Percentiles rank a stretch among this genome's conserved stretches.
Evolutionary conservation across 1,140 invertebrate genomes (phyloP).

Genomic region (Cydia amplana): DNA sequence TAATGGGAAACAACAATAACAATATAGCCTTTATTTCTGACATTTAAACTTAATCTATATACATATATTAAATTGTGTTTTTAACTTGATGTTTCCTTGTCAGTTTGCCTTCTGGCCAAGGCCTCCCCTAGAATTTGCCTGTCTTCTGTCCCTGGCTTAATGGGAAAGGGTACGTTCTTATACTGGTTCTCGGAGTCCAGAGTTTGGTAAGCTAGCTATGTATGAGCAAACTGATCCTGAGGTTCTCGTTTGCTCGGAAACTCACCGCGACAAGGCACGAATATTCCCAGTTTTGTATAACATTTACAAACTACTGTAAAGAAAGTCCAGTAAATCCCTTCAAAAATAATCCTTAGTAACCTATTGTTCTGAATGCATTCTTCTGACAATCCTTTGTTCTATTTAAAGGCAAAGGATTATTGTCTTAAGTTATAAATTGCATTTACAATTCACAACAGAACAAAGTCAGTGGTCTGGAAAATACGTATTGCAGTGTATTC

Average conservation of each 20-base stretch:
- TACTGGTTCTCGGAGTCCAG: neutral
- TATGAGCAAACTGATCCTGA: neutral
- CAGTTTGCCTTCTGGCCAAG: no score
- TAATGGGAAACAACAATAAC: no score
- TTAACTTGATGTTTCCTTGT: no score
- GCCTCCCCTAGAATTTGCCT: no score
- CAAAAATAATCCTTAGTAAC: neutral
- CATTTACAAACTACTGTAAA: neutral
- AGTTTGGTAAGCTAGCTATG: neutral
- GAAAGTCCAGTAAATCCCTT: neutral
- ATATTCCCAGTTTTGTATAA: neutral
- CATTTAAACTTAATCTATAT: no score
- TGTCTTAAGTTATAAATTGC: neutral
- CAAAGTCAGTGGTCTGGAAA: neutral
- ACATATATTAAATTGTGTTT: no score
- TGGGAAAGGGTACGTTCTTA: no score
- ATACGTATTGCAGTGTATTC: neutral
- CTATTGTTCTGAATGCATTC: neutral
- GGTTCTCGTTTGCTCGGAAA: neutral
- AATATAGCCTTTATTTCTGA: no score
- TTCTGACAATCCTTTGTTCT: conserved; percentile 1
- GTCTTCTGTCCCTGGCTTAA: no score
- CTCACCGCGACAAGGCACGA: neutral
- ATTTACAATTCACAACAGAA: neutral
- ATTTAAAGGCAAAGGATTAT: neutral